A percentile compares a stretch with the other conserved stretches of the same genome.
Conservation (phyloP, 2,888 invertebrate species). For the Marasmarcha lunaedactyla region DNA sequence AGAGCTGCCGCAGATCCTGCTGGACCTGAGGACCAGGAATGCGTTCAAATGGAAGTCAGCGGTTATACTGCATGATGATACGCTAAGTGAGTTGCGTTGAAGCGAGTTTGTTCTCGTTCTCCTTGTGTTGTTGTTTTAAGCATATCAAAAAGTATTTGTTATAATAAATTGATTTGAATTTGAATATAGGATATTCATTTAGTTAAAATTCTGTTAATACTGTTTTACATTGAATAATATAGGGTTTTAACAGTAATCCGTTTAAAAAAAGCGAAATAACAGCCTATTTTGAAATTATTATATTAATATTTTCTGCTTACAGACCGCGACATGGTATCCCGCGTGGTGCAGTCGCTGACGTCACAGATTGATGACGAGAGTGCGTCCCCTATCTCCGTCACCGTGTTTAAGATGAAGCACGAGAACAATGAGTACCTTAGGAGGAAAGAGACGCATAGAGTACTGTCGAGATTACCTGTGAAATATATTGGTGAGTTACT, state of each 20-base stretch:
- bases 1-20: conserved; percentile 81
- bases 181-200: too few species aligned
- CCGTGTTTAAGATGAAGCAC: conserved; percentile 65
- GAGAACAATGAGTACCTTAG: conserved; percentile 53
- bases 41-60: conserved; percentile 80
- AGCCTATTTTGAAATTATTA: too few species aligned
- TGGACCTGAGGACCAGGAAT: conserved; percentile 77
- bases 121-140: too few species aligned
- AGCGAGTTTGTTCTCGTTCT: too few species aligned
- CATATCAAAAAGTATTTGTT: too few species aligned
- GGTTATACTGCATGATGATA: conserved; percentile 78
- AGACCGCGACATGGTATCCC: conserved; percentile 75
- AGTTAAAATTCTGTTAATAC: too few species aligned
- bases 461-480: conserved; percentile 53
- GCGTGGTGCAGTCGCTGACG: conserved; percentile 73
- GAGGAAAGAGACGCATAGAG: conserved; percentile 49
- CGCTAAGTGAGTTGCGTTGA: conserved; percentile 74
- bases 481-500: conserved; percentile 54
- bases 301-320: conserved; percentile 17
- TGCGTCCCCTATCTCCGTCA: conserved; percentile 51
- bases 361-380: conserved; percentile 52
- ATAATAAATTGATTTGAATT: too few species aligned
- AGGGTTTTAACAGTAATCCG: too few species aligned
- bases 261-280: too few species aligned
- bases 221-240: too few species aligned